Evolutionary conservation across 2,113 vertebrate species (phyloP).

Genomic region (Lophura nycthemera): DNA sequence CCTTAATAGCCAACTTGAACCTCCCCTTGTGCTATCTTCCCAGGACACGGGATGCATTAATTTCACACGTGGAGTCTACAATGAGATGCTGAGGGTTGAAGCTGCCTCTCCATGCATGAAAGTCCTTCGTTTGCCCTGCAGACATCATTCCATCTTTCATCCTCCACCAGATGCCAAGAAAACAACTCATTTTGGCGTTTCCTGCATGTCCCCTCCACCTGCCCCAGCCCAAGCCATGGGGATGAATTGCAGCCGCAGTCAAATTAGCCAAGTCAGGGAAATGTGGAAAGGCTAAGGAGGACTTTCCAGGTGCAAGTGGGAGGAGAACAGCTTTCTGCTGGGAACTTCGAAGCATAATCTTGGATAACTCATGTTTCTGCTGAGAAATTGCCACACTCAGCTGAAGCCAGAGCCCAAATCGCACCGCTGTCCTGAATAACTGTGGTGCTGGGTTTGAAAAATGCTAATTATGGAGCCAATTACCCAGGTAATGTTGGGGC

Average conservation of each 20-base stretch:
- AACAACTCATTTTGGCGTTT: neutral
- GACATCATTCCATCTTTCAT: neutral
- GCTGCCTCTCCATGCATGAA: neutral
- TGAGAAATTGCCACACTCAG: rapidly evolving
- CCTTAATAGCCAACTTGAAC: no score
- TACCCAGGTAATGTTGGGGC: neutral
- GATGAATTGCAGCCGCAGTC: neutral
- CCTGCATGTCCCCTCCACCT: neutral
- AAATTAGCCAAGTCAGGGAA: neutral
- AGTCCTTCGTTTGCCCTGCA: rapidly evolving
- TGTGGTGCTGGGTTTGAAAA: neutral
- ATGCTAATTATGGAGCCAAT: constrained; percentile 29
- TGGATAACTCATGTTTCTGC: neutral
- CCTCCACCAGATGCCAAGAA: rapidly evolving
- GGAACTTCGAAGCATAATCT: neutral
- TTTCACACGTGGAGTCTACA: rapidly evolving
- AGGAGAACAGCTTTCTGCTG: neutral
- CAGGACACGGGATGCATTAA: neutral
- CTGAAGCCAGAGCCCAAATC: neutral
- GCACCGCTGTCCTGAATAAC: neutral
- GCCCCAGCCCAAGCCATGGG: no score
- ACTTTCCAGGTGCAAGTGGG: neutral
- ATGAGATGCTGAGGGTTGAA: neutral
- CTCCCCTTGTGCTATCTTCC: neutral
- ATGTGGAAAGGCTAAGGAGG: neutral